Evolutionary conservation across 2,888 invertebrate genomes (phyloP), one percentile per base, ranked within the genome.

Genomic region (Escarpia spicata): DNA sequence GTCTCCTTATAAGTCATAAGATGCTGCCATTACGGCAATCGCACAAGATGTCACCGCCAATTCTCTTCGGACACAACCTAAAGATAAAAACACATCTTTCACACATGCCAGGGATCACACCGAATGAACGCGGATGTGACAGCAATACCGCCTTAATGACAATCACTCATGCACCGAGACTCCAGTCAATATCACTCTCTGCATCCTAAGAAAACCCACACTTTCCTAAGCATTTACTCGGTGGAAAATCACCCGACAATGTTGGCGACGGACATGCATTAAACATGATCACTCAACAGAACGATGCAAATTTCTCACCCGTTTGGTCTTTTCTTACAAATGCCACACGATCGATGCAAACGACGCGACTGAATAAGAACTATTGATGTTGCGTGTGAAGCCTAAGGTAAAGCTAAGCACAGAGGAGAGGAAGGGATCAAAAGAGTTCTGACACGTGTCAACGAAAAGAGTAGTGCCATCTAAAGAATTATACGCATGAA

Each of bases 261-360:
- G 75, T n/a, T 3, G 19, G 6, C 75, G 75, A 26, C 75, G 6
- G 75, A 75, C 75, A 75, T 26, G 75, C 75, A 75, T 75, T 75
- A 75, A 75, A 75, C 75, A 75, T 75, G 75, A 75, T n/a, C 75
- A 26, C 75, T 26, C 75, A 75, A 75, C 75, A 75, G 75, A 75
- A 75, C 75, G 75, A 75, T 75, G 75, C 75, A 75, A 75, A 75
- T 75, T 75, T 75, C 75, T 75, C 75, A 75, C 75, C 75, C 75
- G 26, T 26, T 75, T n/a, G 75, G 75, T 75, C 75, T 75, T 75
- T 75, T 75, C 75, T 75, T 75, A 26, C 75, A 75, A 75, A 75
- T 75, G 75, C 19, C 75, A 26, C 26, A 75, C 26, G 75, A 75
- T 75, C 75, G 19, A 75, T 75, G 75, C n/a, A 26, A 75, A n/a